Evolutionary conservation across 2,113 vertebrate genomes (phyloP).

Genomic region (Struthio camelus): DNA sequence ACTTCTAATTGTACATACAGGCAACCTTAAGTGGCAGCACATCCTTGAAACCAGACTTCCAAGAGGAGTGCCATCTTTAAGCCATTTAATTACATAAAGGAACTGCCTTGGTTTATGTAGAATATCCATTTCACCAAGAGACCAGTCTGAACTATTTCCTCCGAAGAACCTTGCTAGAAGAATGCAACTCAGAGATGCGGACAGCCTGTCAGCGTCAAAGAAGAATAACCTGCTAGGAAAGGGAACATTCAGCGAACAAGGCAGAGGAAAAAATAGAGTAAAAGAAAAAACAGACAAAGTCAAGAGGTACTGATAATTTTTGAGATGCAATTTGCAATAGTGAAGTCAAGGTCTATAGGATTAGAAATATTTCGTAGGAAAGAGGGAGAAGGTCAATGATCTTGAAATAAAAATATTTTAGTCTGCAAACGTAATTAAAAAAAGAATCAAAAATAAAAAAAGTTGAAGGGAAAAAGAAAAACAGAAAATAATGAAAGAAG

Average conservation of each 20-base stretch:
- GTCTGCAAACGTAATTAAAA: background rate
- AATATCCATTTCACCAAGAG: background rate
- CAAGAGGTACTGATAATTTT: background rate
- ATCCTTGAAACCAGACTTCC: background rate
- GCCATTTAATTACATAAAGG: background rate
- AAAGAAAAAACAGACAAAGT: background rate
- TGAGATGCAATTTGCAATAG: background rate
- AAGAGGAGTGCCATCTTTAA: background rate
- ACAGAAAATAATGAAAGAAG: background rate
- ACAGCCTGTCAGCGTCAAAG: background rate
- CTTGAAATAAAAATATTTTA: background rate
- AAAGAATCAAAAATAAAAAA: background rate
- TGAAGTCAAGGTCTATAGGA: background rate
- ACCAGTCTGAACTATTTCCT: background rate
- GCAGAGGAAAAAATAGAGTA: background rate
- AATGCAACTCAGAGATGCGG: background rate
- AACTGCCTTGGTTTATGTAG: background rate
- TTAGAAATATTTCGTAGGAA: background rate
- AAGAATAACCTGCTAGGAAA: background rate
- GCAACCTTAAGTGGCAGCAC: background rate
- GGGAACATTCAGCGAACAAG: background rate
- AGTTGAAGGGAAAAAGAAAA: background rate
- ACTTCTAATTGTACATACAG: background rate
- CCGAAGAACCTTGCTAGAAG: background rate
- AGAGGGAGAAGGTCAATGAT: background rate